A percentile compares a stretch with the other conserved stretches of the same genome.
phyloP scores from a whole-genome alignment of 2,797 vertebrate genomes.

The Pseudochirops cupreus region DNA sequence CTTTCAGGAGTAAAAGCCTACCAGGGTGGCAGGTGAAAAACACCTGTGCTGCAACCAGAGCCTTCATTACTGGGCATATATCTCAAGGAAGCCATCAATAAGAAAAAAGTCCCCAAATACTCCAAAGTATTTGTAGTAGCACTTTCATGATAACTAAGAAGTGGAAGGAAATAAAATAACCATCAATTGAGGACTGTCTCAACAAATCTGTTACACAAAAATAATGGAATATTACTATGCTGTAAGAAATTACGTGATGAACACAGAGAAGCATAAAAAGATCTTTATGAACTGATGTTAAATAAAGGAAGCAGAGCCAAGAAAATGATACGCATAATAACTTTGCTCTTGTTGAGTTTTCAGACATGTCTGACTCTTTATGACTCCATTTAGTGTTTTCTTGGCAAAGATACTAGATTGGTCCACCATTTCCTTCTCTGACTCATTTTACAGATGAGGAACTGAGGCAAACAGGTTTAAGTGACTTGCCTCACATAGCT shows the following conservation, averaged over 20 bases:
- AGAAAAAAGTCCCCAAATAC: background rate
- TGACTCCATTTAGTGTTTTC: background rate
- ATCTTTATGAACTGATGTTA: background rate
- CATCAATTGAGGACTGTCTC: background rate
- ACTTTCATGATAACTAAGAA: background rate
- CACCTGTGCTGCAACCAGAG: background rate
- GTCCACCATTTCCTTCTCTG: background rate
- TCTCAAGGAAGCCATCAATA: background rate
- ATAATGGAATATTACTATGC: background rate
- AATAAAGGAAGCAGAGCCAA: background rate
- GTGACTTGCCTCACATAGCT: conserved; percentile 34
- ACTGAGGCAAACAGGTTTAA: conserved; percentile 43
- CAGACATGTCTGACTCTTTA: background rate
- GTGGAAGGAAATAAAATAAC: background rate
- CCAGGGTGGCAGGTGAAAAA: background rate
- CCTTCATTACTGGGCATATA: background rate
- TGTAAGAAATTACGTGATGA: background rate
- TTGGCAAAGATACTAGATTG: background rate
- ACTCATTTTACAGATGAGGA: conserved; percentile 57
- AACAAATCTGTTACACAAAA: background rate
- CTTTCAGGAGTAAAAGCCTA: background rate
- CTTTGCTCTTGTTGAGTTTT: background rate
- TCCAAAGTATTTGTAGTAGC: background rate
- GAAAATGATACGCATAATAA: background rate
- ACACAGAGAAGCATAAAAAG: background rate